Base-by-base conservation (phyloP, 1,140 invertebrate species). In the Euglossa dilemma region DNA sequence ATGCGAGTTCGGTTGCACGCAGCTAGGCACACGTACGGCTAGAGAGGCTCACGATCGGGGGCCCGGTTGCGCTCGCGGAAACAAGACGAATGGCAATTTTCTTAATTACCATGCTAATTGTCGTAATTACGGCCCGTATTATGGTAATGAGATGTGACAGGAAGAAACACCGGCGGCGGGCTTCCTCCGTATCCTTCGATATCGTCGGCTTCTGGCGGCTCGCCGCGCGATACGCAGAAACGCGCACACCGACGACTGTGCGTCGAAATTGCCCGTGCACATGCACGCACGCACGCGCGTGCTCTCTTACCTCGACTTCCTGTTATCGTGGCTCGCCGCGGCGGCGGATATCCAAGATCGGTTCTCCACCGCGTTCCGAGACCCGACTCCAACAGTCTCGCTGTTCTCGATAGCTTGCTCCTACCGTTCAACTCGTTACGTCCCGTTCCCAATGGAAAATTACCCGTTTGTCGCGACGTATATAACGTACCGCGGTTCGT, bases 121-220 rank as follows among this genome's bases (percentile, higher is more conserved):
- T 87, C 85, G 74, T 91, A 89, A 93, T 91, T 91, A 92, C 85
- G 70, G 57, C 56, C 50, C 80, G 84, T 85, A 90, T 90, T 92
- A 93, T 93, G 91, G 84, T 93, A 92, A 93, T 92, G 90, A 91
- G 90, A 89, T 91, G 90, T 90, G 92, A 93, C 92, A 93, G 92
- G 92, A 93, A 93, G 85, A 83, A 86, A 50, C 28, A n/a, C 11
- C 36, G 12, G 12, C 18, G 25, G 7, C 45, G 2, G 14, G 43
- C 74, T 77, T 67, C 43, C 25, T 61, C 47, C 52, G 47, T 23
- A 52, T 52, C 64, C 47, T 67, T 77, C 77, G 66, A 80, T 80
- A 74, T 36, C 45, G 23, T 66, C 54, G 63, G 43, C 54, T 56
- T 80, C 25, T 47, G 56, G 59, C 28, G 50, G 74, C 45, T 1